Evolutionary conservation across 2,888 invertebrate species (phyloP).

Genomic region (Calameuta pallipes): DNA sequence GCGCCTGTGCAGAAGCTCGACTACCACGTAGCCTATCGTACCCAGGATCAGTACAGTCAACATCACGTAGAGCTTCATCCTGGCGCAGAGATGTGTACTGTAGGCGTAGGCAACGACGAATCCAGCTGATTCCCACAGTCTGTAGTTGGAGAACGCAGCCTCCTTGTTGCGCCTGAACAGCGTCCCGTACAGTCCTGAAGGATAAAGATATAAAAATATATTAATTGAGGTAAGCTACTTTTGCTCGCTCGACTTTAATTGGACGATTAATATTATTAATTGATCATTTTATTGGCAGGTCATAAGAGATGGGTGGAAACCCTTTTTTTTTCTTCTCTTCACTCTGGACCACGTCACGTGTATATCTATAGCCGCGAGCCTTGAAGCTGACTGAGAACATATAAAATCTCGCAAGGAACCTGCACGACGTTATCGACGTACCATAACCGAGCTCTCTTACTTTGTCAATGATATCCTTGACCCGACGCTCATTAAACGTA

Average conservation of each 20-base stretch:
- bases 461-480: slow-evolving; percentile 25
- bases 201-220: slow-evolving; percentile 20
- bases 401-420: not conserved
- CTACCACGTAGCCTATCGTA: slow-evolving; percentile 81
- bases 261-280: not conserved
- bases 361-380: not conserved
- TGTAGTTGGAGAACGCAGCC: slow-evolving; percentile 91
- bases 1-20: slow-evolving; percentile 85
- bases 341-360: not conserved
- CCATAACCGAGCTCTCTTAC: not conserved
- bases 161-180: slow-evolving; percentile 90
- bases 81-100: slow-evolving; percentile 86
- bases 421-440: not conserved
- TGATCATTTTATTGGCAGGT: not conserved
- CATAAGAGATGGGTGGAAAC: not conserved
- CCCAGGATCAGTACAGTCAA: slow-evolving; percentile 81
- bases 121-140: slow-evolving; percentile 90
- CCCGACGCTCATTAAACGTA: slow-evolving; percentile 22
- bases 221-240: not conserved
- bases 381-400: not conserved
- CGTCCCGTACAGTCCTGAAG: slow-evolving; percentile 84
- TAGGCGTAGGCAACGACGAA: slow-evolving; percentile 92
- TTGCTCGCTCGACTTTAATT: not conserved
- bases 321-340: not conserved
- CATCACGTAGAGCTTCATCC: slow-evolving; percentile 88